Evolutionary conservation across 1,140 invertebrate species (phyloP).

Genomic region (Drosophila pectinifera): DNA sequence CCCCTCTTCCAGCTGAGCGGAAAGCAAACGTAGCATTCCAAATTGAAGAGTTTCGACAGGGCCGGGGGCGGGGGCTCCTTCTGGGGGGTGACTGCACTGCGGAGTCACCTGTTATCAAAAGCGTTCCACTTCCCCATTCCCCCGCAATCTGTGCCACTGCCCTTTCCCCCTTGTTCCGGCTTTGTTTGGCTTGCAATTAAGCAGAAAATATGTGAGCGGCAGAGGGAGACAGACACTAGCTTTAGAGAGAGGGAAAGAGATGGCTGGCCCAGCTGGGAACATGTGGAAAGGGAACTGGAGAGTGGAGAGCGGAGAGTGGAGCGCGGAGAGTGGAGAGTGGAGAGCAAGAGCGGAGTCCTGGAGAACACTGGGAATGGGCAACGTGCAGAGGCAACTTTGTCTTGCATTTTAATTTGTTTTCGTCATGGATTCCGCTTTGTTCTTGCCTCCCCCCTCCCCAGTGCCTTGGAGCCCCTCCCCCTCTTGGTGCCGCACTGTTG

Average conservation of each 20-base stretch:
- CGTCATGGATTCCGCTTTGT: slow-evolving; percentile 49
- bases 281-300: neutral
- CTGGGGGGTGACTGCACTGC: slow-evolving; percentile 21
- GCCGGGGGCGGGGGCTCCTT: neutral
- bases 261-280: neutral
- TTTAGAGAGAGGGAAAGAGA: too few species aligned
- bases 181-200: slow-evolving; percentile 56
- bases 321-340: too few species aligned
- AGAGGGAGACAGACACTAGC: neutral
- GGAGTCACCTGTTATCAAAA: slow-evolving; percentile 40
- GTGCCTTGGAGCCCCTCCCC: neutral
- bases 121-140: slow-evolving; percentile 12
- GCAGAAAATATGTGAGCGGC: slow-evolving; percentile 31
- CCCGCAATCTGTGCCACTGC: neutral
- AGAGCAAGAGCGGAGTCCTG: neutral
- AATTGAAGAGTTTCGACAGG: slow-evolving; percentile 55
- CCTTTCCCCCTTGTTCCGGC: neutral
- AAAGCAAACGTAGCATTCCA: slow-evolving; percentile 69
- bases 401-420: slow-evolving; percentile 65
- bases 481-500: slow-evolving; percentile 44
- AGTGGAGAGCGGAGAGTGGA: neutral
- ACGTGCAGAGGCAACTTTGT: slow-evolving; percentile 54
- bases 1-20: slow-evolving; percentile 67
- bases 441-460: neutral
- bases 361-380: slow-evolving; percentile 3